A percentile compares a stretch with the other conserved stretches of the same genome.
These are phyloP conservation scores for Acrocephalus arundinaceus DNA, from an alignment of 2,113 vertebrate genomes.

Conservation along the genomic window DNA sequence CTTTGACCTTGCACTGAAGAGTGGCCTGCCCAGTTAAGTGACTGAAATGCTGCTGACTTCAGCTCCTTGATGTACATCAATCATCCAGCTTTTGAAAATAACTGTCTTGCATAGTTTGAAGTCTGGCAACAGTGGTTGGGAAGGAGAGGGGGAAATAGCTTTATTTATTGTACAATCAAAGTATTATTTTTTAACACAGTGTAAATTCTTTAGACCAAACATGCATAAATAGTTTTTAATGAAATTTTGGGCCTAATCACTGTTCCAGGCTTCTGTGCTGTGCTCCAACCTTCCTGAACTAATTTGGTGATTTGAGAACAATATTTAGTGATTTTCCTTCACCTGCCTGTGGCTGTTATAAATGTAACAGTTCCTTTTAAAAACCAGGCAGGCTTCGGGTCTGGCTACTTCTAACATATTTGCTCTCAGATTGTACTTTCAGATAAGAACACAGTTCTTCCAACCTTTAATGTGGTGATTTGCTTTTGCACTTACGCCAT, in stretches of 20 bases:
- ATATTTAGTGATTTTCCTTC: background rate
- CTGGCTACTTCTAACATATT: background rate
- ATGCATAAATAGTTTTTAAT: background rate
- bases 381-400: background rate
- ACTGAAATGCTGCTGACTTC: background rate
- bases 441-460: background rate
- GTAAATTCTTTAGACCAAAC: background rate
- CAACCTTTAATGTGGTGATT: background rate
- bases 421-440: background rate
- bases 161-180: slow-evolving; percentile 35
- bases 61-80: background rate
- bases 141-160: background rate
- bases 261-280: slow-evolving; percentile 8
- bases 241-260: background rate
- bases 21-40: background rate
- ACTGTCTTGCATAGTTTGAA: background rate
- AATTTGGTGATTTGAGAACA: background rate
- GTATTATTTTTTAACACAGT: background rate
- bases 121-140: background rate
- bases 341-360: background rate
- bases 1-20: background rate
- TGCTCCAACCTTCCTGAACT: background rate
- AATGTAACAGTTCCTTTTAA: background rate
- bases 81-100: background rate
- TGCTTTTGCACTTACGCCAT: background rate